Evolutionary conservation across 1,140 invertebrate genomes (phyloP).

Genomic region (Pissodes strobi): DNA sequence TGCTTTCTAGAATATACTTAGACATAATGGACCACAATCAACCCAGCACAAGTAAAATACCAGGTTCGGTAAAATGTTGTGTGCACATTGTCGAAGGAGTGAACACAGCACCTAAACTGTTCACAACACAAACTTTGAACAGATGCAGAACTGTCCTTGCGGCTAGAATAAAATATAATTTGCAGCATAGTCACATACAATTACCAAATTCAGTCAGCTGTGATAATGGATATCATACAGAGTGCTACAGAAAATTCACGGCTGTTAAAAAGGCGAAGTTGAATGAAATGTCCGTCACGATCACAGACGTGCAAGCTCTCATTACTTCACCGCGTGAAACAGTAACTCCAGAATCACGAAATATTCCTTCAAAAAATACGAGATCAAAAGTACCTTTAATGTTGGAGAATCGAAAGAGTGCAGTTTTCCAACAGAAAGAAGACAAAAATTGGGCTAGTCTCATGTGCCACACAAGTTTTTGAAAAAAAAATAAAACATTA

Average conservation of each 20-base stretch:
- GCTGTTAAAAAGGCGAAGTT: not conserved
- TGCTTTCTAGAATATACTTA: too few species aligned
- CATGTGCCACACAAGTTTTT: too few species aligned
- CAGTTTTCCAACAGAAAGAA: not conserved
- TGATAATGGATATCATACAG: not conserved
- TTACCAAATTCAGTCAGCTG: not conserved
- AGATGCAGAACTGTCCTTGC: not conserved
- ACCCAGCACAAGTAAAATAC: too few species aligned
- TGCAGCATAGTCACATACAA: not conserved
- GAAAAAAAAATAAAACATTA: not conserved
- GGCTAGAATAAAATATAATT: slow-evolving; percentile 1
- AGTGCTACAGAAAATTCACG: not conserved
- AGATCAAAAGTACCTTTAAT: not conserved
- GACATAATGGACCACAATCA: too few species aligned
- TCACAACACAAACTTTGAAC: too few species aligned
- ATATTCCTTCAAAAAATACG: not conserved
- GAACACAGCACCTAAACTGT: too few species aligned
- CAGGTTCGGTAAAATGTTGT: too few species aligned
- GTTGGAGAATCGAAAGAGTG: not conserved
- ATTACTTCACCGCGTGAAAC: not conserved
- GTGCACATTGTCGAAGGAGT: too few species aligned
- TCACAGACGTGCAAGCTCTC: too few species aligned
- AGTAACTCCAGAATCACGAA: not conserved
- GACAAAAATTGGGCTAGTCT: not conserved
- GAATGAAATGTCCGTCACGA: too few species aligned